These are phyloP conservation scores for Papilio machaon DNA, from an alignment of 1,140 invertebrate species.

Conservation along the genomic window DNA sequence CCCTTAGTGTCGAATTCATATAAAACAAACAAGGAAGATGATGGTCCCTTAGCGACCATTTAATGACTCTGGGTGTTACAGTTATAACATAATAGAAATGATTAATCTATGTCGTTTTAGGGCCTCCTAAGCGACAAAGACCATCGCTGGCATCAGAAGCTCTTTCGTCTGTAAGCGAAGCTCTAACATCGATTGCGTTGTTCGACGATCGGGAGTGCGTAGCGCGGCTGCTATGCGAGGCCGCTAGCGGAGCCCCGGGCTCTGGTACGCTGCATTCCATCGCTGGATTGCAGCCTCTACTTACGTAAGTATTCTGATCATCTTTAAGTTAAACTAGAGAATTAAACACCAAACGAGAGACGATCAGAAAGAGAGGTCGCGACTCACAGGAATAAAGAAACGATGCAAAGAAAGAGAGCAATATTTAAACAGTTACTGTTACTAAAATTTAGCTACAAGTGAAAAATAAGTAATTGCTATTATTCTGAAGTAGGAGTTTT, in stretches of 20 bases:
- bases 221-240: constrained; percentile 89
- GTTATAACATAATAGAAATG: too few relatives aligned
- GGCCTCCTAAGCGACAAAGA: constrained; percentile 46
- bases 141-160: constrained; percentile 59
- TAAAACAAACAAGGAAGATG: too few relatives aligned
- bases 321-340: too few relatives aligned
- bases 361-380: too few relatives aligned
- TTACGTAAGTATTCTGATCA: constrained; percentile 83
- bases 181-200: constrained; percentile 87
- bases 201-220: constrained; percentile 91
- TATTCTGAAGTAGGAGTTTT: background rate
- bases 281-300: constrained; percentile 84
- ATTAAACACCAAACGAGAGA: too few relatives aligned
- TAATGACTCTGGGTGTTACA: too few relatives aligned
- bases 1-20: too few relatives aligned
- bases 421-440: background rate
- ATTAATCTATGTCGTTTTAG: constrained; percentile 34
- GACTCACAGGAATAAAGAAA: too few relatives aligned
- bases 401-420: background rate
- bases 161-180: constrained; percentile 73
- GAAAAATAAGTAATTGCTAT: background rate
- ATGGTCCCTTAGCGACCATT: too few relatives aligned
- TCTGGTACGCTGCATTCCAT: constrained; percentile 81
- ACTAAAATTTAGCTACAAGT: background rate
- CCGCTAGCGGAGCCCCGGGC: constrained; percentile 85